Conservation (phyloP, 92 coral and sea anemone species). For the Palythoa grandis region DNA sequence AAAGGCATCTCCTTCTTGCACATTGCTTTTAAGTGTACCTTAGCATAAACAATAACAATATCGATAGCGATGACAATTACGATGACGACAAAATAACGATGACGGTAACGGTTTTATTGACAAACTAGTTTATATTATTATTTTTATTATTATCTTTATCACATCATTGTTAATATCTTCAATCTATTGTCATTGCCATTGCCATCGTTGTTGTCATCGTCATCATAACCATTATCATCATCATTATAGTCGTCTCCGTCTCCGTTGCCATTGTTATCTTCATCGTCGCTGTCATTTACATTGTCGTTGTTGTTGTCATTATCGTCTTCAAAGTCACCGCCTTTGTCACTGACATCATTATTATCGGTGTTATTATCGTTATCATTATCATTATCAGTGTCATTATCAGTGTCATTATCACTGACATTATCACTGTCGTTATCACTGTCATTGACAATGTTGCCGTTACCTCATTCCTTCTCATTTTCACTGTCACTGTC, state of each 20-base stretch:
- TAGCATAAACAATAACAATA: not conserved
- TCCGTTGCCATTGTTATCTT: not conserved
- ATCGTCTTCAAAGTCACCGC: not conserved
- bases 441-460: not conserved
- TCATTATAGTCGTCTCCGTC: not conserved
- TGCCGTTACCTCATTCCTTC: too few species aligned
- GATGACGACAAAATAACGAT: not conserved
- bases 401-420: not conserved
- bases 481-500: not conserved
- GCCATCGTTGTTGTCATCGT: not conserved
- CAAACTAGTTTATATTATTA: too few species aligned
- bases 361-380: not conserved
- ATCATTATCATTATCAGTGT: not conserved
- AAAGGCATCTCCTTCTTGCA: conserved; percentile 10
- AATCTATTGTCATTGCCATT: too few species aligned
- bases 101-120: not conserved
- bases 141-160: not conserved
- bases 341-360: not conserved
- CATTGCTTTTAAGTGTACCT: not conserved
- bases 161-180: too few species aligned
- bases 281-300: not conserved
- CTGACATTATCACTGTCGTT: not conserved
- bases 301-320: not conserved
- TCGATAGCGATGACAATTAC: not conserved
- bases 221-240: not conserved